phyloP scores from a whole-genome alignment of 2,113 vertebrate species.

The Lophura nycthemera region DNA sequence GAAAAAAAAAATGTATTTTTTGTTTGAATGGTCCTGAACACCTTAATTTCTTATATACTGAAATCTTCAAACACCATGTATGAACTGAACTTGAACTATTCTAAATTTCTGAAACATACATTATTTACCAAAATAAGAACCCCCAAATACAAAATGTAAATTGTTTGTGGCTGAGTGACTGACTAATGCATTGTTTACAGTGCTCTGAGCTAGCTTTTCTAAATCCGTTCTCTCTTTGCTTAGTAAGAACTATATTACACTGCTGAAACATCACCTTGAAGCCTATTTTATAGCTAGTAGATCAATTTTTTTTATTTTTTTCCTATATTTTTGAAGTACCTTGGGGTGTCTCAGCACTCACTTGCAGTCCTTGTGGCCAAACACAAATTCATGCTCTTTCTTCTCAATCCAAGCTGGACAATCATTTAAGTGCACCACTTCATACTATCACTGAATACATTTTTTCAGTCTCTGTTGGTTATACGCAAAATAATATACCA shows the following conservation, averaged over 20 bases:
- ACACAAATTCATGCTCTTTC: neutral
- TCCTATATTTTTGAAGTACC: neutral
- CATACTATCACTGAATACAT: neutral
- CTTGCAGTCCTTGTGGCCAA: neutral
- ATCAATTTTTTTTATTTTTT: neutral
- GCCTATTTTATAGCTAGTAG: neutral
- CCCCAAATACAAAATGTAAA: neutral
- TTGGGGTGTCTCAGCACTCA: neutral
- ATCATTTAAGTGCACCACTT: neutral
- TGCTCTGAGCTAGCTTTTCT: neutral
- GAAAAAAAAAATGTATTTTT: neutral
- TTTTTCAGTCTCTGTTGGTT: neutral
- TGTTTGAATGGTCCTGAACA: neutral
- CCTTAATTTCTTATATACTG: neutral
- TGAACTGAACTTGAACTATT: neutral
- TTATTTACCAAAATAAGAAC: neutral
- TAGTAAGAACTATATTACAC: neutral
- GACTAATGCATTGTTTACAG: neutral
- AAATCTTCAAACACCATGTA: neutral
- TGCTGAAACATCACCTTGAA: neutral
- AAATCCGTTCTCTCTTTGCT: slow-evolving; percentile 17
- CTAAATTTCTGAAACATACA: neutral
- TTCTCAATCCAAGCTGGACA: neutral
- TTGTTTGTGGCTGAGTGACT: neutral
- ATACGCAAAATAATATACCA: neutral